Evolutionary conservation across 92 coral and sea anemone species (phyloP), one percentile per base, ranked within the genome.

Genomic region (Zoanthus gigantus): DNA sequence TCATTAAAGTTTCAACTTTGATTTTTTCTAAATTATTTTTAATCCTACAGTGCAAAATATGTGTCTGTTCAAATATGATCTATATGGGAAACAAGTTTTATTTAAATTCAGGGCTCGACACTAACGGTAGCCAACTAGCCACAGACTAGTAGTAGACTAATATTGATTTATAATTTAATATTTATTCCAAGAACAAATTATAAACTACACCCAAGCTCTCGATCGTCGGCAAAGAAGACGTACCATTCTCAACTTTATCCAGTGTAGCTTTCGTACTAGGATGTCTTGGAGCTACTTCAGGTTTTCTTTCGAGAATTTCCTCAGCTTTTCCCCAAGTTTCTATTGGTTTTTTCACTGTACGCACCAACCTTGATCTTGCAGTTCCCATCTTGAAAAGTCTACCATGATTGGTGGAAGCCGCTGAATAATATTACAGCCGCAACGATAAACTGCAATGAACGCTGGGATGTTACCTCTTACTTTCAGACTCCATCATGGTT

Each of bases 401-500:
- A 17, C 17, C 28, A 30, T 52, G 56, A 87, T 77, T 3, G 85
- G 85, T 75, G 23, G 30, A 44, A 82, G 79, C 80, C 87, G 90
- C 86, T 81, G 85, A 66, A 28, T 73, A 1, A 17, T 71, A 76
- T 89, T 78, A 76, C 78, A 58, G 86, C 4, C 53, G 54, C 80
- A 73, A 30, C 29, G 31, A 84, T 83, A 88, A 83, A 58, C 44
- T 78, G 92, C 90, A 76, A 88, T 46, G 94, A 76, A 79, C 67
- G 48, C 87, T 76, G 92, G 98, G 98, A 88, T 89, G 28, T 61
- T 42, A 56, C 83, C 92, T 94, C 95, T 94, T 93, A 92, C 98
- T 91, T 93, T 93, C 87, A 88, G 57, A 90, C 92, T 95, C 98
- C 96, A 93, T 84, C 98, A 95, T 95, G 98, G 98, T 95, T 84